Evolutionary conservation across 2,797 vertebrate genomes (phyloP).

Genomic region (Ctenochaetus hawaiiensis): DNA sequence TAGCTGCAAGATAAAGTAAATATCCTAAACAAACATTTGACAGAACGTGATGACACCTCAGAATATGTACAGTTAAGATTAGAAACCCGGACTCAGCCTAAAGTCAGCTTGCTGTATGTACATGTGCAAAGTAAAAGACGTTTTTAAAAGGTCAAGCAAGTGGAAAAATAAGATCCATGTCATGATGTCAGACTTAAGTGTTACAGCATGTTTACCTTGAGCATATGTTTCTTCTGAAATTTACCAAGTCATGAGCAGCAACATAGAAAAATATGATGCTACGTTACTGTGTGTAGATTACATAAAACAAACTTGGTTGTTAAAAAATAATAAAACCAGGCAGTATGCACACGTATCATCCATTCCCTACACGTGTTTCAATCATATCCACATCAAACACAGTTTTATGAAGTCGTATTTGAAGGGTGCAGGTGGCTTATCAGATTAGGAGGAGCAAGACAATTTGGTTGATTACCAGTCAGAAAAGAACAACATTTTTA

Average conservation of each 20-base stretch:
- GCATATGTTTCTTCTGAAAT: background rate
- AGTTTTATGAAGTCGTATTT: background rate
- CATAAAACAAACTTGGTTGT: background rate
- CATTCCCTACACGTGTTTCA: conserved; percentile 7
- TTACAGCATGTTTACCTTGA: conserved; percentile 14
- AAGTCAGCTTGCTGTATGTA: background rate
- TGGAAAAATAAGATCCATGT: background rate
- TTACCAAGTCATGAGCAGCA: background rate
- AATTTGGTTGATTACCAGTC: background rate
- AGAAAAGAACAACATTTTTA: background rate
- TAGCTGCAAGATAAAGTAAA: conserved; percentile 24
- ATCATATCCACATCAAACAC: background rate
- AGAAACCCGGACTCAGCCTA: conserved; percentile 20
- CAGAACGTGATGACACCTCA: conserved; percentile 11
- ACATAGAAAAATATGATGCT: background rate
- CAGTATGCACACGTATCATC: background rate
- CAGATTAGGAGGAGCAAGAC: background rate
- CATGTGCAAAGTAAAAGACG: conserved; percentile 20
- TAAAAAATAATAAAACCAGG: background rate
- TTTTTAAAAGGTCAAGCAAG: background rate
- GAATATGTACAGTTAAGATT: conserved; percentile 35
- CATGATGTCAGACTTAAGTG: background rate
- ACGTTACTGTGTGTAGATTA: background rate
- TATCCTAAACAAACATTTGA: conserved; percentile 40
- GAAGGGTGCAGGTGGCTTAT: background rate